Conservation (phyloP, 35 echinoderm and acorn worm species). For the Acanthaster planci region DNA sequence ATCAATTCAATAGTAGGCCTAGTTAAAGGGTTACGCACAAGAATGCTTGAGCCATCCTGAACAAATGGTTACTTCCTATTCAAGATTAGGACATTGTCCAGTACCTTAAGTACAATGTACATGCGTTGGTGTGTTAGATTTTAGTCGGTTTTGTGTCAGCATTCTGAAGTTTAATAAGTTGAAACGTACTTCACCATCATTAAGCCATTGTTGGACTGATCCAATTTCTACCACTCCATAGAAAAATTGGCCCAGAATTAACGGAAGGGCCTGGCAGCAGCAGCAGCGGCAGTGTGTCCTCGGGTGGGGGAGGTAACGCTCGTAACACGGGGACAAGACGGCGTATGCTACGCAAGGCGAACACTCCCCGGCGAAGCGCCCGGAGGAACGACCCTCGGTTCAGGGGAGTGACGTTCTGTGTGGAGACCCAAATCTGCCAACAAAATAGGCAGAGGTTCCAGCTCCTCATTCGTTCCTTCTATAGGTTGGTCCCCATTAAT, state of each 20-base stretch:
- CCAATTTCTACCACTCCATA: no score
- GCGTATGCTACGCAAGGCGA: constrained; percentile 54
- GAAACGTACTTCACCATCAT: no score
- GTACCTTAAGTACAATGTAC: no score
- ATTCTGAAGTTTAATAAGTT: no score
- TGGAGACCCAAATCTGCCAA: constrained; percentile 44
- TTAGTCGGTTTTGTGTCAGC: no score
- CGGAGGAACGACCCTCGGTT: constrained; percentile 72
- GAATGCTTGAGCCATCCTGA: no score
- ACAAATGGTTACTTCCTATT: no score
- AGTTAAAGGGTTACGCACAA: no score
- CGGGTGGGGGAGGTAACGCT: not conserved
- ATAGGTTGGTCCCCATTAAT: constrained; percentile 50
- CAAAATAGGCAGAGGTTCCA: constrained; percentile 22
- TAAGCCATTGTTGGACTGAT: no score
- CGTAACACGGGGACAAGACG: not conserved
- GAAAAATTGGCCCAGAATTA: not conserved
- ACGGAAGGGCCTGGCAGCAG: not conserved
- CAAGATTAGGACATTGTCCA: no score
- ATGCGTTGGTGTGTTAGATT: no score
- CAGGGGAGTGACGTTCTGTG: constrained; percentile 79
- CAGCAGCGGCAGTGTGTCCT: not conserved
- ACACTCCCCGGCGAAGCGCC: constrained; percentile 66
- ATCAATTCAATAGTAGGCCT: no score
- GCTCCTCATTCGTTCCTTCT: constrained; percentile 53